Conservation (phyloP, 2,888 invertebrate species). For the Tinea pellionella region DNA sequence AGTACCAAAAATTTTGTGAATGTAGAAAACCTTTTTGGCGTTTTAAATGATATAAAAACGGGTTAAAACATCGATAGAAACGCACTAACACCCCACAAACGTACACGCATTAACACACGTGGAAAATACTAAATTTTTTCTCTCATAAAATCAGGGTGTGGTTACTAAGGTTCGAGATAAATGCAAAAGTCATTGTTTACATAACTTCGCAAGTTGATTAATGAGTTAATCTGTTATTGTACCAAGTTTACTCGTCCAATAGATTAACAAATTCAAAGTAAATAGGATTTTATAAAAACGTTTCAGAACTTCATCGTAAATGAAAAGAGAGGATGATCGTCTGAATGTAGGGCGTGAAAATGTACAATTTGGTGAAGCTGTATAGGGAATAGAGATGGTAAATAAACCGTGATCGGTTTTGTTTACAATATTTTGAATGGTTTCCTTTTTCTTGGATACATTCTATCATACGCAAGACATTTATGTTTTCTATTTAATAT, state of each 20-base stretch:
- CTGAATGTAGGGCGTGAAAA: background rate
- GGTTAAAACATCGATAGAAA: too few species aligned
- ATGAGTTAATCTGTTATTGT: background rate
- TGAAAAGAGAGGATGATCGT: background rate
- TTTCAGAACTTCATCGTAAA: background rate
- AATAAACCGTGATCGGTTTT: background rate
- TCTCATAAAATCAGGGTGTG: background rate
- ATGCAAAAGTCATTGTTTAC: background rate
- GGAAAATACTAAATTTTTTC: background rate
- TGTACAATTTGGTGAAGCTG: background rate
- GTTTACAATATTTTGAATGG: background rate
- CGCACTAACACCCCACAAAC: too few species aligned
- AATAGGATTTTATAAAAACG: background rate
- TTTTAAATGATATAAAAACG: too few species aligned
- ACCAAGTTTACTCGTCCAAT: background rate
- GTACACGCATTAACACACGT: too few species aligned
- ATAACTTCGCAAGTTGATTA: background rate
- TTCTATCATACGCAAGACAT: too few species aligned
- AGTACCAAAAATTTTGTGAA: too few species aligned
- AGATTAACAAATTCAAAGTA: background rate
- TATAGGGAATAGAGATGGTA: background rate
- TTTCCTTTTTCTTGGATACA: background rate
- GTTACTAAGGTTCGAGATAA: background rate
- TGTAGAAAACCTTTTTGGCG: too few species aligned
- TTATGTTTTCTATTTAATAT: too few species aligned